phyloP scores from a whole-genome alignment of 2,888 invertebrate species.

The Drosophila mimica region DNA sequence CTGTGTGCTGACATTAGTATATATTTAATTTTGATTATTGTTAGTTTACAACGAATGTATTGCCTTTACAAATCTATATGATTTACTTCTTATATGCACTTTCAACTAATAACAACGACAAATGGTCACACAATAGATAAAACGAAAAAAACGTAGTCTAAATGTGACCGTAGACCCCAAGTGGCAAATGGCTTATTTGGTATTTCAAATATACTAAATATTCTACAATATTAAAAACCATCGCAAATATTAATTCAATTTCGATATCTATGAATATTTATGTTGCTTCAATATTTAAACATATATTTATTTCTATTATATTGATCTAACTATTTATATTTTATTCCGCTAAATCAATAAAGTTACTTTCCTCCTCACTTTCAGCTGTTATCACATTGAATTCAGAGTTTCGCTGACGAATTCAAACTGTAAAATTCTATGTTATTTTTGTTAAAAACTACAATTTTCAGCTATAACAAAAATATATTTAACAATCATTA shows the following conservation, averaged over 20 bases:
- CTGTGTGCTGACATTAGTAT: constrained; percentile 45
- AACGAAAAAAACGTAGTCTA: constrained; percentile 52
- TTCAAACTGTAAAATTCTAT: background rate
- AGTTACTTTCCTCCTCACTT: background rate
- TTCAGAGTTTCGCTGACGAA: no score
- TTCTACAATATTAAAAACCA: constrained; percentile 5
- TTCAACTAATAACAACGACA: constrained; percentile 65
- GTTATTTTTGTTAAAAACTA: background rate
- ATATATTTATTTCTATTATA: background rate
- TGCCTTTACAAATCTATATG: constrained; percentile 29
- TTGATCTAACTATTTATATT: background rate
- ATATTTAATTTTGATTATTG: constrained; percentile 22
- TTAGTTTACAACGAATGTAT: constrained; percentile 35
- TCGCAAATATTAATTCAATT: background rate
- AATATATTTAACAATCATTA: constrained; percentile 29
- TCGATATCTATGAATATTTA: background rate
- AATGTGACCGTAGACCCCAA: constrained; percentile 36
- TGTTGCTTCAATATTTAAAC: background rate
- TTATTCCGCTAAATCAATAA: background rate
- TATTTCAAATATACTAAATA: constrained; percentile 25
- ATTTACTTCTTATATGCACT: constrained; percentile 55
- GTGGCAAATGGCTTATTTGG: constrained; percentile 1
- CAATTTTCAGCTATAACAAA: background rate
- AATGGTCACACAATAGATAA: constrained; percentile 63
- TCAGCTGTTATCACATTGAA: background rate